Percentiles rank a stretch among this genome's conserved stretches.
Evolutionary conservation across 2,113 vertebrate genomes (phyloP).

Genomic region (Rhea americana): DNA sequence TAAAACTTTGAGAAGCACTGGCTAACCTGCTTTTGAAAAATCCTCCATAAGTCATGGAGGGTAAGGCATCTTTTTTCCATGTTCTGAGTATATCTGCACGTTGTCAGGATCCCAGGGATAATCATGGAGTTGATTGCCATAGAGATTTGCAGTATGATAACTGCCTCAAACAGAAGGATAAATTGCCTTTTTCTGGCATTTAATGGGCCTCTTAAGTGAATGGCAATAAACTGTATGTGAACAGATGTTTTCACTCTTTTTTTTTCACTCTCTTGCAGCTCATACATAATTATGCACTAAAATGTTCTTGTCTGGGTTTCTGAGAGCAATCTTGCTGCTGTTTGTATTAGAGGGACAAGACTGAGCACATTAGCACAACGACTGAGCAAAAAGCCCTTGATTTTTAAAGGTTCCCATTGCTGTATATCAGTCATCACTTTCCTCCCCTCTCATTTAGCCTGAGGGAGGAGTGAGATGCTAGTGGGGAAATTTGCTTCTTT

Average conservation of each 20-base stretch:
- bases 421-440: background rate
- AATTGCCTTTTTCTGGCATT: conserved; percentile 44
- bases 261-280: conserved; percentile 20
- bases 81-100: background rate
- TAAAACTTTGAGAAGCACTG: background rate
- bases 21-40: background rate
- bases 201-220: conserved; percentile 56
- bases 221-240: conserved; percentile 15
- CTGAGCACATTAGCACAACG: conserved; percentile 3
- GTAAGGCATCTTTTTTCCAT: background rate
- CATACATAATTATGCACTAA: conserved; percentile 53
- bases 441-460: accelerated
- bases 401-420: background rate
- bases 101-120: conserved; percentile 27
- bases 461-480: background rate
- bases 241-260: conserved; percentile 62
- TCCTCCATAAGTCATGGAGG: background rate
- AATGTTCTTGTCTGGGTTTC: conserved; percentile 51
- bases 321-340: conserved; percentile 42
- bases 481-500: background rate
- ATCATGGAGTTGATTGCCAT: background rate
- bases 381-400: background rate
- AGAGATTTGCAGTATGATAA: conserved; percentile 43
- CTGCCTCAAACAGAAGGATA: conserved; percentile 53
- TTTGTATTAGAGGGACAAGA: conserved; percentile 2